Evolutionary conservation across 2,113 vertebrate genomes (phyloP).

Genomic region (Dryoscopus gambensis): DNA sequence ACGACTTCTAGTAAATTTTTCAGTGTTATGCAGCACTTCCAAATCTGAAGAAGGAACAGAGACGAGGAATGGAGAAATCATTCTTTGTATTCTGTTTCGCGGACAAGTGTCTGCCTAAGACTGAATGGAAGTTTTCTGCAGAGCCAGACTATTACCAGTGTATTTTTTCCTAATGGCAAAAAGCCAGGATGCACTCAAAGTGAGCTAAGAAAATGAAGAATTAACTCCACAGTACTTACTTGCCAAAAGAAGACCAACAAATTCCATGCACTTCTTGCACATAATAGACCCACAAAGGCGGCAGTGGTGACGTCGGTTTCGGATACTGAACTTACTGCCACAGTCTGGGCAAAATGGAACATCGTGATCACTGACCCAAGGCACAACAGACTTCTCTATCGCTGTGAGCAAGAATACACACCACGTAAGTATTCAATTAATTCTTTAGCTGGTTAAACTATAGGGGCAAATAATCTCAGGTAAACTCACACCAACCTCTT

Average conservation of each 20-base stretch:
- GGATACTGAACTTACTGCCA: slow-evolving; percentile 90
- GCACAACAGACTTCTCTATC: slow-evolving; percentile 92
- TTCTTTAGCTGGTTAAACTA: not conserved
- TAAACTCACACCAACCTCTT: slow-evolving; percentile 80
- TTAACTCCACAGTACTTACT: slow-evolving; percentile 72
- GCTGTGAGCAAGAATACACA: slow-evolving; percentile 67
- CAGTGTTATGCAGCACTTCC: not conserved
- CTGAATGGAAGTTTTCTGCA: not conserved
- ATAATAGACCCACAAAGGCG: slow-evolving; percentile 97
- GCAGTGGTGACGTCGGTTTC: slow-evolving; percentile 94
- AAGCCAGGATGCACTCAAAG: not conserved
- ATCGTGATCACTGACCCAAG: slow-evolving; percentile 95
- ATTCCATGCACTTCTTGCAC: slow-evolving; percentile 93
- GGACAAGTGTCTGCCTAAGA: not conserved
- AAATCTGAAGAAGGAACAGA: not conserved
- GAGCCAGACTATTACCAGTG: not conserved
- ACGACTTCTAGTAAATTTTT: not conserved
- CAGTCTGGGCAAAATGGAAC: slow-evolving; percentile 98
- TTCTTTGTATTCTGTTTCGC: not conserved
- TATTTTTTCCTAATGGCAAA: not conserved
- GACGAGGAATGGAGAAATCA: not conserved
- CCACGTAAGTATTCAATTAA: not conserved
- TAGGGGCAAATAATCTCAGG: not conserved
- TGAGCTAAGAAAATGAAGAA: not conserved
- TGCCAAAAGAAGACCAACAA: slow-evolving; percentile 85